Conservation (phyloP, 2,113 vertebrate species). For the Archilochus colubris region DNA sequence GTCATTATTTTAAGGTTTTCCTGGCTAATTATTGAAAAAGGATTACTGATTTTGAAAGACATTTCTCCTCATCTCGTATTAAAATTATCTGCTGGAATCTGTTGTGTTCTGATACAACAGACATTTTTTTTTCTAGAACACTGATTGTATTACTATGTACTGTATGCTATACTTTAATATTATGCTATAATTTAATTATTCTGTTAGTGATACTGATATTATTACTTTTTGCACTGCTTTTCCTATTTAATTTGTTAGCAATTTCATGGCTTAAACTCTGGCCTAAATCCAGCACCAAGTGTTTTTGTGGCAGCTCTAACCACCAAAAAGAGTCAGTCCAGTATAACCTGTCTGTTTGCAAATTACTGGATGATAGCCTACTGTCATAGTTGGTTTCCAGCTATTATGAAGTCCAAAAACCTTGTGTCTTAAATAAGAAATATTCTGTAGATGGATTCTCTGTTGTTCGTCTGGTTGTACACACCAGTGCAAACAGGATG, state of each 20-base stretch:
- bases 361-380: background rate
- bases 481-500: rapidly evolving
- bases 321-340: background rate
- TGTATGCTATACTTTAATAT: background rate
- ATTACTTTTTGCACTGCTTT: background rate
- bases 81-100: background rate
- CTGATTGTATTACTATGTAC: background rate
- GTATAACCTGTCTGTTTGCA: background rate
- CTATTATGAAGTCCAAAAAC: background rate
- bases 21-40: background rate
- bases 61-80: background rate
- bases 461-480: rapidly evolving
- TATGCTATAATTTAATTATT: background rate
- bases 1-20: background rate
- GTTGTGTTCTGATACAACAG: background rate
- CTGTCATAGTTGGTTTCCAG: background rate
- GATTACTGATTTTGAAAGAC: background rate
- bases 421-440: background rate
- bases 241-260: background rate
- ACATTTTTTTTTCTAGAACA: background rate
- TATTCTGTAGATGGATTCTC: background rate
- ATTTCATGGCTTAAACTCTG: background rate
- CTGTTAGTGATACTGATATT: background rate
- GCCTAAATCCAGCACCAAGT: background rate
- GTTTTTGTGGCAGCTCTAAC: background rate